Percentiles rank a stretch among this genome's conserved stretches.
Evolutionary conservation across 2,113 vertebrate genomes (phyloP).

Genomic region (Platysternon megacephalum): DNA sequence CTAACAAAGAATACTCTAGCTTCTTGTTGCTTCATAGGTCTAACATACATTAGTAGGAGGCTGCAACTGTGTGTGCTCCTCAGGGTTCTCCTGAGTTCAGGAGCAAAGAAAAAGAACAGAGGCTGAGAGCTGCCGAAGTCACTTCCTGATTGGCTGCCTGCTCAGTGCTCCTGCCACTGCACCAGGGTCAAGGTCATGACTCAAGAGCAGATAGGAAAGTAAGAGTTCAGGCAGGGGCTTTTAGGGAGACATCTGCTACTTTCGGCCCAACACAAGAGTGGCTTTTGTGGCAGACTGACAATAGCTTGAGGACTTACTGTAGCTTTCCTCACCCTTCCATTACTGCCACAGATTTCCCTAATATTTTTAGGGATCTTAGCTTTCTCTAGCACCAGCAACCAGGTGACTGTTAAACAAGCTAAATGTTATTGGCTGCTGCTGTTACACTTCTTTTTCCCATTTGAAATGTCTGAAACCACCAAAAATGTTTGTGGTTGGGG

Average conservation of each 20-base stretch:
- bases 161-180: neutral
- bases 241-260: neutral
- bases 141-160: neutral
- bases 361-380: neutral
- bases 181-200: neutral
- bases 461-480: neutral
- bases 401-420: neutral
- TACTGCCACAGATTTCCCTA: neutral
- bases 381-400: neutral
- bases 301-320: accelerated
- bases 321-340: neutral
- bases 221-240: neutral
- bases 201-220: neutral
- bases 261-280: accelerated
- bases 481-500: accelerated
- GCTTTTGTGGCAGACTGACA: neutral
- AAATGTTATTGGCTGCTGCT: neutral
- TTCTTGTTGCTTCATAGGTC: neutral
- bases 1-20: neutral
- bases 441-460: neutral
- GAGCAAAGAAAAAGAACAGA: neutral
- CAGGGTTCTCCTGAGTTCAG: neutral
- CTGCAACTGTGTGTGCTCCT: accelerated
- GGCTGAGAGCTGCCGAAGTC: neutral
- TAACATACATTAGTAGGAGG: neutral